Base-by-base conservation (phyloP, 1,140 invertebrate genomes). In the Sipha flava region DNA sequence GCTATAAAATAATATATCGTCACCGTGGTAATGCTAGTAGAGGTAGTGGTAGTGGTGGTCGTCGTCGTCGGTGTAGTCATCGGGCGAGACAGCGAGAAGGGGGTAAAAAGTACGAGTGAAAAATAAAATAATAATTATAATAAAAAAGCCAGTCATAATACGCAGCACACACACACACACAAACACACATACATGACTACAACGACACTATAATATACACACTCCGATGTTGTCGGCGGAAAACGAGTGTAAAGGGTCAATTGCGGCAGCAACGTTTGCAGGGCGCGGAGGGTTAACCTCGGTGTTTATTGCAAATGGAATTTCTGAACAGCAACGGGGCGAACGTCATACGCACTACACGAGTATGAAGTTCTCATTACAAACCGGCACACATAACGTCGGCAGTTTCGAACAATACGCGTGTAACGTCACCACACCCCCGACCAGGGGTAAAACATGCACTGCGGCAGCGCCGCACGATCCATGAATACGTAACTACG, bases 401-500 rank as follows among this genome's bases (percentile, higher is more conserved):
- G 66, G 66, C 66, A 43, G 73, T 77, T 59, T 77, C 43, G 37
- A 77, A 77, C 59, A 77, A 59, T 54, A 57, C 23, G 16, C 59
- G 1, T 23, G 37, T 68, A 43, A 43, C 62, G 26, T 21, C 10
- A 40, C 4, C 64, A 16, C 64, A 31, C 34, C 40, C 34, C 12
- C n/a, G n/a, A 9, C 52, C 12, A 1, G 26, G 21, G 45, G 3
- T 23, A 75, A 75, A 9, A 37, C 70, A 31, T n/a, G 34, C 40
- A 26, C 62, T 26, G 21, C n/a, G 64, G 14, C n/a, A n/a, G n/a
- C n/a, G n/a, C n/a, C n/a, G n/a, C n/a, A n/a, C 23, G 37, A 72
- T 52, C 49, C 57, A 68, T 45, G 81, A 73, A 57, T 79, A 52
- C 75, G 57, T 79, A 77, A 73, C 81, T 81, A 81, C 57, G 80